Base-by-base conservation (phyloP, 2,888 invertebrate genomes). In the Tethea ocularis region DNA sequence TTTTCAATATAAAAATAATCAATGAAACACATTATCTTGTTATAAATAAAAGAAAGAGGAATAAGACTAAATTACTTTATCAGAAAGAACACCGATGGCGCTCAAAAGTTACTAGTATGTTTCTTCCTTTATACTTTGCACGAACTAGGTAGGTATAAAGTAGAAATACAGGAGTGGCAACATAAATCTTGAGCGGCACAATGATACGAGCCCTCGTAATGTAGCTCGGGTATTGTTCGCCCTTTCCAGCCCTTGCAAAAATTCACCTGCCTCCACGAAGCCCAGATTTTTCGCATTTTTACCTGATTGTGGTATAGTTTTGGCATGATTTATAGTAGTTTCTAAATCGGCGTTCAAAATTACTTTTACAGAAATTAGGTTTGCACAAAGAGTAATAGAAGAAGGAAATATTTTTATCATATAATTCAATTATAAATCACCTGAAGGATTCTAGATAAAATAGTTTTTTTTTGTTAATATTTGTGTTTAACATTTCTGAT, bases 181-280 rank as follows among this genome's bases (percentile, higher is more conserved):
- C 54, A 64, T 73, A 64, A 69, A 67, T 74, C 62, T 51, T 41
- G 36, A 26, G 38, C 56, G 46, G 46, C 64, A 63, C 67, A 73
- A 64, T 62, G 69, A 57, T 59, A 57, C 59, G 55, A 38, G 41
- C 53, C 46, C 20, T 46, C 23, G 59, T 63, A 55, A 59, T 60
- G 58, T 62, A 55, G 24, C 57, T 36, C 36, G 17, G 60, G 61
- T 57, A 64, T 67, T 71, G 74, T 64, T 63, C 52, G 20, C 57
- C 52, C 8, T 17, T 52, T 57, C 29, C 51, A 38, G 41, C 33
- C 56, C 58, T 17, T 61, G 63, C 17, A 59, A 64, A n/a, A 63
- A 63, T 72, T 67, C 59, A 74, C 72, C 66, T 71, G 64, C 57
- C 60, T 46, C 10, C 20, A 10, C 46, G 0, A 2, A 46, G 20